Base-by-base conservation (phyloP, 2,113 vertebrate genomes). In the Gopherus evgoodei region DNA sequence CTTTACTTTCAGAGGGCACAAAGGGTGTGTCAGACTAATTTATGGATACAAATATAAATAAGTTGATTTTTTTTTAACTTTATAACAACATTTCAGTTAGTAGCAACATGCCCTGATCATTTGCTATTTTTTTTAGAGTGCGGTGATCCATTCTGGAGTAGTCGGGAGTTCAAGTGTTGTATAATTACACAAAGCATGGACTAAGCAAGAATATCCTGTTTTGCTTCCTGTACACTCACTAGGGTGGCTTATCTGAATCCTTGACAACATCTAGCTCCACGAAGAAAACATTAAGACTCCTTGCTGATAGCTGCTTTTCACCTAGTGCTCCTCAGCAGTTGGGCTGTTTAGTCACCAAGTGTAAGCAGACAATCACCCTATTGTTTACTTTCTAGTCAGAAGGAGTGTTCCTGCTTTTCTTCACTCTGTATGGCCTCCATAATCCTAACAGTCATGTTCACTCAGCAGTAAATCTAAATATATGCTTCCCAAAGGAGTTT, bases 311-410 rank as follows among this genome's bases (percentile, higher is more conserved):
- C 95, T 98, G 97, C 95, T 98, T 98, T 99, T 97, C 92, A 97
- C 98, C 97, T 95, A 96, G 86, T 94, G 94, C 95, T 96, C 97
- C 97, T 93, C 92, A 97, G 98, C 98, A 98, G 98, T 98, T 97
- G 98, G 98, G 98, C 98, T 98, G 95, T 96, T 97, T 95, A 97
- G 98, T 92, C 97, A 97, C 95, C 35, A 92, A 89, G 96, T 97
- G 96, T 97, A 98, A 96, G 95, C 96, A 97, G 90, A 98, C 98
- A 99, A 99, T 98, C 97, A 93, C 94, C 95, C 98, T 97, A 98
- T 98, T 99, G 98, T 99, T 98, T 98, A 98, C 94, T 96, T 93
- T 97, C 97, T 98, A 98, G 98, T 98, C 98, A 98, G 98, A 97
- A 98, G 97, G 94, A 98, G 97, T 95, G 93, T 98, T 96, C 98